Conservation (phyloP, 2,113 vertebrate genomes). For the Anoplopoma fimbria region DNA sequence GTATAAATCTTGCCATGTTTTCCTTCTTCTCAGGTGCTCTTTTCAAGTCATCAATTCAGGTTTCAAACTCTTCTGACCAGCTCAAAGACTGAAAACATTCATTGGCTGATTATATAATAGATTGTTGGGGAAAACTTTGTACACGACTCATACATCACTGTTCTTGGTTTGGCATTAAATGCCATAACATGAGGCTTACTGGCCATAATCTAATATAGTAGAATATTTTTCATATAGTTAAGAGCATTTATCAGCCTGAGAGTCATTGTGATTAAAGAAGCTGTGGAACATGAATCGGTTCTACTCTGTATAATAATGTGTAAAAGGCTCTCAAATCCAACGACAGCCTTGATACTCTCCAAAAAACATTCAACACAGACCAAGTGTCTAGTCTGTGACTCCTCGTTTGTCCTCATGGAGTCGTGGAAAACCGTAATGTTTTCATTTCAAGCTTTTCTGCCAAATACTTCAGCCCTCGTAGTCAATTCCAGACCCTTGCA, state of each 20-base stretch:
- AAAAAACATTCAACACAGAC: conserved; percentile 76
- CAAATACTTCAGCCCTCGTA: conserved; percentile 74
- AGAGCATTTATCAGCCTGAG: conserved; percentile 69
- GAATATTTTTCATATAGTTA: conserved; percentile 56
- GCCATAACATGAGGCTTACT: conserved; percentile 48
- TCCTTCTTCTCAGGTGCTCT: background rate
- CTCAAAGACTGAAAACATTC: conserved; percentile 28
- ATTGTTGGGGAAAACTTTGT: conserved; percentile 21
- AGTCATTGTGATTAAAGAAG: conserved; percentile 60
- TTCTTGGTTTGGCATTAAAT: conserved; percentile 37
- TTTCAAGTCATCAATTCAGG: background rate
- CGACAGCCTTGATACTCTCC: conserved; percentile 67
- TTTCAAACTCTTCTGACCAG: conserved; percentile 25
- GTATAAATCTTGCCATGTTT: conserved; percentile 11
- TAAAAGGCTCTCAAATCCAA: conserved; percentile 77
- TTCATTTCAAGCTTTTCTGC: conserved; percentile 81
- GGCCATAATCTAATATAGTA: conserved; percentile 56
- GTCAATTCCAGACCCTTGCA: conserved; percentile 61
- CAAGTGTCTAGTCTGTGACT: conserved; percentile 78
- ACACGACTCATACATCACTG: conserved; percentile 12
- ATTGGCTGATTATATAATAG: conserved; percentile 17
- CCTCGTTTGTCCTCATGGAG: conserved; percentile 81
- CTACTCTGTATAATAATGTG: conserved; percentile 72
- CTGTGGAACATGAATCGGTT: conserved; percentile 66
- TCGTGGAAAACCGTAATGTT: conserved; percentile 84